Evolutionary conservation across 2,113 vertebrate genomes (phyloP), one percentile per base, ranked within the genome.

Genomic region (Lophius piscatorius): DNA sequence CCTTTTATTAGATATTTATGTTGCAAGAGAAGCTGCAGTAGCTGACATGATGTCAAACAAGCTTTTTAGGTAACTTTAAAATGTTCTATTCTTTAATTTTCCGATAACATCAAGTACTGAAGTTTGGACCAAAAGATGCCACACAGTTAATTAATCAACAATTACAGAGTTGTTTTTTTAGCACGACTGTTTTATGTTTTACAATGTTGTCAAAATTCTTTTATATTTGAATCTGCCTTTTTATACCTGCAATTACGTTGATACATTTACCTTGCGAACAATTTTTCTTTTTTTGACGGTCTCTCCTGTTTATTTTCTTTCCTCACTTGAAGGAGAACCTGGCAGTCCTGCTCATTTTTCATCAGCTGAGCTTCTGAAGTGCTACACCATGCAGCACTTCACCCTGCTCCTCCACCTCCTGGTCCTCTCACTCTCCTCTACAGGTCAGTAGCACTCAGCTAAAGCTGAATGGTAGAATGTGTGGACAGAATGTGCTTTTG

Each of bases 351-450:
- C 91, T 88, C 39, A 92, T 91, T 88, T 86, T 71, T 74, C 87
- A 76, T 66, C 76, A 62, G 57, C 81, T 57, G 68, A 71, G 74
- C 33, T 61, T 83, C 62, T 80, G 71, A 63, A 50, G 67, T 49
- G 52, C 66, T 81, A 64, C 88, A 90, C 70, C 85, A 93, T 93
- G 92, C 78, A 75, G 60, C 71, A 50, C 76, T 73, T 86, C 66
- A 24, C 54, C 49, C 62, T 89, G 66, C 86, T 89, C 76, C 76
- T 91, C 22, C 72, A 59, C 33, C 63, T 90, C 52, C 81, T 87
- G 69, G 51, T 74, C 54, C 70, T 90, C 50, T 68, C 71, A 1
- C 57, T 81, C 66, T 48, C 60, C 39, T 45, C 44, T 44, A 57
- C 65, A 40, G 79, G 91, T 92, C 71, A 86, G 90, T 78, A 33